Conservation (phyloP, 2,888 invertebrate genomes). For the Tyria jacobaeae region DNA sequence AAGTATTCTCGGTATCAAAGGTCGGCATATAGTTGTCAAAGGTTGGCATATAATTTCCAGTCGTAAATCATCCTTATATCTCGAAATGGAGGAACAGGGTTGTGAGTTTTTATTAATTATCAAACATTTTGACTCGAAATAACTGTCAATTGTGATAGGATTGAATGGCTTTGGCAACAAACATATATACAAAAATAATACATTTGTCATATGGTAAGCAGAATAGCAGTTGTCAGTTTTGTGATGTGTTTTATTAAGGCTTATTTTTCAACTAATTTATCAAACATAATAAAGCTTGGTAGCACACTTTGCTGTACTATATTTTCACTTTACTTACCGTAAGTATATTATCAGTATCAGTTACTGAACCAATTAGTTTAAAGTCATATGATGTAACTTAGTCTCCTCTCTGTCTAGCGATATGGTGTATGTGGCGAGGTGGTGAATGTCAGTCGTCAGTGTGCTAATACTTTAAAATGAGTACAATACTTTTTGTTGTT, state of each 20-base stretch:
- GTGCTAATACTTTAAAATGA: too few species aligned
- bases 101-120: background rate
- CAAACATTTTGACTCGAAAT: background rate
- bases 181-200: too few species aligned
- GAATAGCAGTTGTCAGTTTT: too few species aligned
- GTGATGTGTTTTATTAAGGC: background rate
- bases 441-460: too few species aligned
- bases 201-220: too few species aligned
- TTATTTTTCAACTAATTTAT: background rate
- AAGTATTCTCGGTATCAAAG: background rate
- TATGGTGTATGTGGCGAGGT: too few species aligned
- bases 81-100: conserved; percentile 3
- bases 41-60: conserved; percentile 6
- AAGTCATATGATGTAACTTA: background rate
- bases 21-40: background rate
- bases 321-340: background rate
- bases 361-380: background rate
- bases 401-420: conserved; percentile 9
- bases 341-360: background rate
- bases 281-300: too few species aligned
- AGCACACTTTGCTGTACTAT: too few species aligned
- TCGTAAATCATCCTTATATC: conserved; percentile 7
- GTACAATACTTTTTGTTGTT: background rate
- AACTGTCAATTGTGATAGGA: background rate
- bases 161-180: background rate